Percentiles rank a stretch among this genome's conserved stretches.
Evolutionary conservation across 2,113 vertebrate species (phyloP).

Genomic region (Chaenogobius annularis): DNA sequence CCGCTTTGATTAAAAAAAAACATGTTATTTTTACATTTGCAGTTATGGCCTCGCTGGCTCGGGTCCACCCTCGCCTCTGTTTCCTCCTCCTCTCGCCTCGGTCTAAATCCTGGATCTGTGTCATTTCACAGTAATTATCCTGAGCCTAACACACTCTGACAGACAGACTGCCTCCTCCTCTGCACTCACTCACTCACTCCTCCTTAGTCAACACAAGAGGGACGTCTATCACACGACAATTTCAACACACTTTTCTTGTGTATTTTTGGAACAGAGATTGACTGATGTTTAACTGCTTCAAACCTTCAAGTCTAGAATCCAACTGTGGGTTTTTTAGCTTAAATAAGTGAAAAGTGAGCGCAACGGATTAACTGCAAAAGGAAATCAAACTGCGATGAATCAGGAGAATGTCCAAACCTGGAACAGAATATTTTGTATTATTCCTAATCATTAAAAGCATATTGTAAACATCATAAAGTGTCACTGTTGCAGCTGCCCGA

Average conservation of each 20-base stretch:
- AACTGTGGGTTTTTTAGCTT: too few species aligned
- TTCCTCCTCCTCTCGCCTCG: slow-evolving; percentile 43
- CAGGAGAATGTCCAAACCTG: too few species aligned
- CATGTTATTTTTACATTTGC: slow-evolving; percentile 23
- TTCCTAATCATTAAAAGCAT: too few species aligned
- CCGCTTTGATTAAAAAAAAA: neutral
- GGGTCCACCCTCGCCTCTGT: slow-evolving; percentile 48
- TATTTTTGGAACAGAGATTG: neutral
- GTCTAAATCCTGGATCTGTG: slow-evolving; percentile 55
- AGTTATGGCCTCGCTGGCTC: slow-evolving; percentile 52
- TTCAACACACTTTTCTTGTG: neutral
- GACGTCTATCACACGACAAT: slow-evolving; percentile 26
- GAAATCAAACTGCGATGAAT: too few species aligned
- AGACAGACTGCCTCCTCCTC: slow-evolving; percentile 54
- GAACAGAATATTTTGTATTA: too few species aligned
- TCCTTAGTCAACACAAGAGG: slow-evolving; percentile 36
- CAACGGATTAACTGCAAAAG: too few species aligned
- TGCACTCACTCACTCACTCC: slow-evolving; percentile 42
- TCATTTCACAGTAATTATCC: slow-evolving; percentile 76
- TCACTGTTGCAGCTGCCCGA: too few species aligned
- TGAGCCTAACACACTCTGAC: slow-evolving; percentile 75
- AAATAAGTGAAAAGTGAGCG: too few species aligned
- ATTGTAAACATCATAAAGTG: too few species aligned
- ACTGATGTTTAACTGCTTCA: neutral
- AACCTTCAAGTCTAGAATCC: neutral